Base-by-base conservation (phyloP, 2,113 vertebrate species). In the Oreotrochilus melanogaster region DNA sequence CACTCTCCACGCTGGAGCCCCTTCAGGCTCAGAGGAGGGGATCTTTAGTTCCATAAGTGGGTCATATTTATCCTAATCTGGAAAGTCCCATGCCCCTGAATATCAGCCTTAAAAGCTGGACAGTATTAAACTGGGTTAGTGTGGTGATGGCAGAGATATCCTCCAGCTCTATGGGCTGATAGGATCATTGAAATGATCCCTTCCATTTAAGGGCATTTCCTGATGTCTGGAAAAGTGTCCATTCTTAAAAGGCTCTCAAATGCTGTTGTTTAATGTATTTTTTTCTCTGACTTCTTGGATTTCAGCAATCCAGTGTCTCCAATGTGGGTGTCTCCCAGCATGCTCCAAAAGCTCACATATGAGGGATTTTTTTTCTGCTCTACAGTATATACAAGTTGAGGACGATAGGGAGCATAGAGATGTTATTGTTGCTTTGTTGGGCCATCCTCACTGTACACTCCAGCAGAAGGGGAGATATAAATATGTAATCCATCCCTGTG, bases 401-500 rank as follows among this genome's bases (percentile, higher is more conserved):
- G 43, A 89, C 37, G 16, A 74, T 11, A 53, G 31, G 28, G n/a
- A 51, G 78, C 22, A 70, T 1, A 51, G 89, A 89, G 75, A 66
- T 2, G 1, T 72, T 64, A 42, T 28, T 91, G 71, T 80, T 60
- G 73, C 51, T 89, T 86, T 69, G 73, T 93, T 56, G 60, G 85
- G 33, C 90, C 85, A 88, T 82, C 53, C 33, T 48, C 50, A 51
- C 94, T 47, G 61, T 43, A 45, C 80, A 50, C 60, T 47, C 47
- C 0, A 0, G 57, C 89, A 94, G 78, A 74, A 95, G 60, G 17
- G 39, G 42, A 94, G 78, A 89, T 72, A 73, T 89, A 96, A 95
- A 96, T 92, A 90, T 88, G 93, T 95, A 96, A 96, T 88, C 53
- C 81, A 95, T 84, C 90, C 90, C 75, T 67, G 70, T 45, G 65